These are phyloP conservation scores for Vanessa atalanta DNA, from an alignment of 1,140 invertebrate species.

Conservation along the genomic window DNA sequence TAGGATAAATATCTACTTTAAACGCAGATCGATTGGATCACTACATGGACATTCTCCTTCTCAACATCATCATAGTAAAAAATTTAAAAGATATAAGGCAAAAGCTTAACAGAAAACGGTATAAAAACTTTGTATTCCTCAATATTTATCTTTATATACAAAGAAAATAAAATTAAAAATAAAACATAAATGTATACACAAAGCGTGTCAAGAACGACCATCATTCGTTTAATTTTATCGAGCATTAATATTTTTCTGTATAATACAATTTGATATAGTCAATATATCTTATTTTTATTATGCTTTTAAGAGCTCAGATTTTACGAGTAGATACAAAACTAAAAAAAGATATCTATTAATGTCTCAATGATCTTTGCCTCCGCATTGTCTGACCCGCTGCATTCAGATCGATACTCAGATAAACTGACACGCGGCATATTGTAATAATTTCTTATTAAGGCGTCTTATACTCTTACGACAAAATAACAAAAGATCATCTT, in stretches of 20 bases:
- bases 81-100: too few species aligned
- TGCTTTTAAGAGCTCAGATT: conserved; percentile 10
- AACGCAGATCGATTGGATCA: too few species aligned
- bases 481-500: not conserved
- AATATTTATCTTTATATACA: too few species aligned
- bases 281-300: conserved; percentile 15
- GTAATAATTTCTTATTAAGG: conserved; percentile 62
- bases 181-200: not conserved
- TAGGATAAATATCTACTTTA: too few species aligned
- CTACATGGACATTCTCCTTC: too few species aligned
- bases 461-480: not conserved
- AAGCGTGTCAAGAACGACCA: too few species aligned
- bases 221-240: not conserved
- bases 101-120: too few species aligned
- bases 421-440: conserved; percentile 53
- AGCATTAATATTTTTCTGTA: not conserved
- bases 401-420: conserved; percentile 60
- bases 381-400: conserved; percentile 46
- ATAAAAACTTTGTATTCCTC: too few species aligned
- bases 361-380: conserved; percentile 49
- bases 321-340: conserved; percentile 28
- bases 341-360: conserved; percentile 49
- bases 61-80: too few species aligned
- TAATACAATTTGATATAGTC: not conserved
- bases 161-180: not conserved